Evolutionary conservation across 2,888 invertebrate species (phyloP), one percentile per base, ranked within the genome.

Genomic region (Hyalella azteca): DNA sequence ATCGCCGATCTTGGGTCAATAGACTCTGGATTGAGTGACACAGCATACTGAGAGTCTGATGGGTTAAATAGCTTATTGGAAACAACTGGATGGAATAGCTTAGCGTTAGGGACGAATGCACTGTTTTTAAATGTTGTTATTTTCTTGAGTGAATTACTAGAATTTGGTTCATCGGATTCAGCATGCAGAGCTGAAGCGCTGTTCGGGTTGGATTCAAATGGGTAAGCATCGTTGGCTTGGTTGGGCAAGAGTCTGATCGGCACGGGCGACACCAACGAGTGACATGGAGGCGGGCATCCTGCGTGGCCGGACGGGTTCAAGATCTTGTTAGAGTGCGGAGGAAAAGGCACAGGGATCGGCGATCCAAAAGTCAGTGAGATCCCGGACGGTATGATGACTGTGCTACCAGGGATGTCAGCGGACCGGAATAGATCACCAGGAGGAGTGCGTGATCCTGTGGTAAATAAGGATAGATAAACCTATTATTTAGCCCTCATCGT

Each of bases 201-300:
- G 54, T 9, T 15, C n/a, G n/a, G n/a, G n/a, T n/a, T n/a, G n/a
- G n/a, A n/a, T n/a, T n/a, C n/a, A n/a, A n/a, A n/a, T n/a, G n/a
- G n/a, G n/a, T n/a, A n/a, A n/a, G n/a, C n/a, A n/a, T n/a, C n/a
- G n/a, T 45, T 9, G 45, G 45, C 9, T 15, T 9, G 45, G 19
- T 66, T n/a, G 39, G 66, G 66, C n/a, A 36, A 36, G 7, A 66
- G 66, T 66, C 66, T 36, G 66, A 66, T 66, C 7, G 66, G 66
- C 5, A 66, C 66, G n/a, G 66, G 66, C 36, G 66, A 66, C 39
- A 66, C 66, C 19, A 66, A 19, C 19, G 66, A 36, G 36, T 36
- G 32, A 7, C 3, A 3, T 11, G 59, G 59, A n/a, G 29, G 26
- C 11, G 59, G 26, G 13, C 36, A 29, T 32, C 19, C 66, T 1